Conservation (phyloP, 2,797 vertebrate species). For the Chelonia mydas region DNA sequence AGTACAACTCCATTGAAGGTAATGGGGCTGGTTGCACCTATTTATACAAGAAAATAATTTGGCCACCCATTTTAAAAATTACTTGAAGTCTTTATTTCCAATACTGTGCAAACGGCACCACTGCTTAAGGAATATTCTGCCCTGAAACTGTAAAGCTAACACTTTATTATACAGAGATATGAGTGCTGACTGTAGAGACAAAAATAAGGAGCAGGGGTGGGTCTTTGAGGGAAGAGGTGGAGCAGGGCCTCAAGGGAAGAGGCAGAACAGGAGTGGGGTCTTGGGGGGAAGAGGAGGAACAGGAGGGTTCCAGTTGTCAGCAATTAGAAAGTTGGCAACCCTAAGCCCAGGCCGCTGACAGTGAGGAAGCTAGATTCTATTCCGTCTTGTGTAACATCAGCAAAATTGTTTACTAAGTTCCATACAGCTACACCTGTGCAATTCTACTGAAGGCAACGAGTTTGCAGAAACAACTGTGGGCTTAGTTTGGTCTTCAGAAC, state of each 20-base stretch:
- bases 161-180: not conserved
- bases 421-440: not conserved
- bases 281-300: too few species aligned
- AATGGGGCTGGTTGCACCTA: not conserved
- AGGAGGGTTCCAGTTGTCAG: too few species aligned
- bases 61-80: not conserved
- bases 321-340: too few species aligned
- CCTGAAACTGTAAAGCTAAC: not conserved
- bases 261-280: too few species aligned
- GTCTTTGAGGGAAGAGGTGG: too few species aligned
- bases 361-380: not conserved
- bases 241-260: too few species aligned
- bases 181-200: not conserved
- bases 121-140: not conserved
- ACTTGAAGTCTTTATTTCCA: not conserved
- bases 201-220: not conserved
- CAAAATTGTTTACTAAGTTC: not conserved
- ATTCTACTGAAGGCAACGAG: too few species aligned
- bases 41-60: not conserved
- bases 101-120: not conserved
- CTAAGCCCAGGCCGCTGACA: not conserved
- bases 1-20: not conserved
- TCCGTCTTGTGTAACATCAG: not conserved
- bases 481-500: rapidly evolving
- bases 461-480: not conserved